Conservation (phyloP, 92 coral and sea anemone genomes). For the Porites cylindrica region DNA sequence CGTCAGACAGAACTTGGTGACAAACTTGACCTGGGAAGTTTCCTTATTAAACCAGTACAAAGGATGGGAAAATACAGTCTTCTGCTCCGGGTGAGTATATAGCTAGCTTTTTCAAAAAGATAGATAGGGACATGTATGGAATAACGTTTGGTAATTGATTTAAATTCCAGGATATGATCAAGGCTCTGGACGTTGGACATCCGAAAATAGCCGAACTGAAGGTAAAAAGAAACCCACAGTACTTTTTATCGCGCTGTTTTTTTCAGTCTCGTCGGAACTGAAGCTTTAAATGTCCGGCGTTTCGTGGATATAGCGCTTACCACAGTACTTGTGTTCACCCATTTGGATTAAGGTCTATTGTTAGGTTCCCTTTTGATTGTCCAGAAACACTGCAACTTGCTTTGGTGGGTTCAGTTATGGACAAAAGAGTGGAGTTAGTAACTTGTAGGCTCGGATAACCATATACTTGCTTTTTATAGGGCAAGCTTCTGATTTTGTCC, state of each 20-base stretch:
- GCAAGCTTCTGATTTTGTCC: background rate
- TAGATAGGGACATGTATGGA: background rate
- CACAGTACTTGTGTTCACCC: too few species aligned
- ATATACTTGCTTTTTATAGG: background rate
- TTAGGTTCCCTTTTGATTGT: too few species aligned
- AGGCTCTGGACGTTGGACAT: constrained; percentile 67
- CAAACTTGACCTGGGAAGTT: constrained; percentile 97
- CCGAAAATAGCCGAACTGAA: constrained; percentile 83
- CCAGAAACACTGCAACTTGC: too few species aligned
- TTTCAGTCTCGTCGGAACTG: too few species aligned
- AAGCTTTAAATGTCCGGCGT: too few species aligned
- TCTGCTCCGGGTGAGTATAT: constrained; percentile 78
- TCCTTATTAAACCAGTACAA: constrained; percentile 97
- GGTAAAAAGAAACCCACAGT: constrained; percentile 9
- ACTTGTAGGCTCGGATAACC: too few species aligned
- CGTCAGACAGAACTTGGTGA: constrained; percentile 95
- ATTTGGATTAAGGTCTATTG: too few species aligned
- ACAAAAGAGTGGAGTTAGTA: too few species aligned
- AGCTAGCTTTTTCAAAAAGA: background rate
- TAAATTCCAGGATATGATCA: constrained; percentile 87
- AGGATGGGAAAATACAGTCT: constrained; percentile 97
- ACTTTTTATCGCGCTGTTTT: too few species aligned
- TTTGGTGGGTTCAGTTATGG: too few species aligned
- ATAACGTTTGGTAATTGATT: background rate
- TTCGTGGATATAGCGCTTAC: too few species aligned